These are phyloP conservation scores for Chrysolina oricalcia DNA, from an alignment of 2,888 invertebrate species.

Conservation along the genomic window DNA sequence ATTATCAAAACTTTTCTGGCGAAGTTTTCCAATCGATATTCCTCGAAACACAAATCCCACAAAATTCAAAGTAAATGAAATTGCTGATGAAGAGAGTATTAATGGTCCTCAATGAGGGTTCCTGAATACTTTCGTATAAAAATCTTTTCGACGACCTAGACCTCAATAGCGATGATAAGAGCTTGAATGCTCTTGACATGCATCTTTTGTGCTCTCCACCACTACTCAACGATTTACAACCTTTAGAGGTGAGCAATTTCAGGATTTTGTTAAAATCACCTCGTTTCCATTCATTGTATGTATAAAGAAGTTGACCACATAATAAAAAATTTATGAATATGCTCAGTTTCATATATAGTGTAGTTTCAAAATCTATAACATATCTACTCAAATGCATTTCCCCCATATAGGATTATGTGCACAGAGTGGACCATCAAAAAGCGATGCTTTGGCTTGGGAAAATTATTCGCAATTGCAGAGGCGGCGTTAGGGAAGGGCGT, in stretches of 20 bases:
- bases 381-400: too few species aligned
- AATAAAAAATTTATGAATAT: too few species aligned
- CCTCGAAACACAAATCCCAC: background rate
- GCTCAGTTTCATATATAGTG: too few species aligned
- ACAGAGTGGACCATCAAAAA: too few species aligned
- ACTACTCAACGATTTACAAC: background rate
- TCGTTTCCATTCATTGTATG: background rate
- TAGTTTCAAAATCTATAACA: too few species aligned
- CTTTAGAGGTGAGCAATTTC: too few species aligned
- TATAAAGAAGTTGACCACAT: too few species aligned
- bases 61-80: background rate
- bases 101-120: background rate
- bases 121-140: background rate
- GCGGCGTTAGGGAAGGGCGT: too few species aligned
- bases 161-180: slow-evolving; percentile 3
- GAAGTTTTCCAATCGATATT: background rate
- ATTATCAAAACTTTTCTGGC: background rate
- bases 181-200: background rate
- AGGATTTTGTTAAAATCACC: background rate
- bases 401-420: too few species aligned
- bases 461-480: too few species aligned
- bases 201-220: background rate
- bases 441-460: too few species aligned
- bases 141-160: background rate
- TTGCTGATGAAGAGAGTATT: background rate